Evolutionary conservation across 92 coral and sea anemone species (phyloP).

Genomic region (Siderastrea radians): DNA sequence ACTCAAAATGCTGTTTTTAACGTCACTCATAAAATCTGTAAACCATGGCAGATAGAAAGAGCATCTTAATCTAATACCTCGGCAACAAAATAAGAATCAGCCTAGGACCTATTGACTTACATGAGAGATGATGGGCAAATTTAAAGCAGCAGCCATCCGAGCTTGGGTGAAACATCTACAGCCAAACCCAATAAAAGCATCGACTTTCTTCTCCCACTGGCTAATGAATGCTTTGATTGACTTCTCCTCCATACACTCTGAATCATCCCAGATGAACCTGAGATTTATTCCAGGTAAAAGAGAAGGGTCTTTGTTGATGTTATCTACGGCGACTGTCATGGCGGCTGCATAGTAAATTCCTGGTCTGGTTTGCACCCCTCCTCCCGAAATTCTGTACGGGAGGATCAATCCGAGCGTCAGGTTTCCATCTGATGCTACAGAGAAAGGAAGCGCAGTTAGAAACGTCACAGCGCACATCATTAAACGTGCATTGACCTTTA

Average conservation of each 20-base stretch:
- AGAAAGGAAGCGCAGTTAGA: not conserved
- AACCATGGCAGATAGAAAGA: no score
- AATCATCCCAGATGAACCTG: constrained; percentile 87
- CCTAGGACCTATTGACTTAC: constrained; percentile 67
- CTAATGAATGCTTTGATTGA: constrained; percentile 72
- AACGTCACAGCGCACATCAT: not conserved
- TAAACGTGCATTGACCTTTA: not conserved
- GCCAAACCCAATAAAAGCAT: constrained; percentile 92
- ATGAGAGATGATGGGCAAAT: constrained; percentile 86
- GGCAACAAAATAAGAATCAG: not conserved
- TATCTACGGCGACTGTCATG: constrained; percentile 84
- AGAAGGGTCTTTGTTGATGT: constrained; percentile 76
- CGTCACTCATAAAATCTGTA: no score
- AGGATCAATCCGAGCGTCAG: constrained; percentile 87
- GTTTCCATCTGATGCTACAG: constrained; percentile 61
- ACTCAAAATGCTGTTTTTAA: no score
- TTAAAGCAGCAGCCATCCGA: constrained; percentile 87
- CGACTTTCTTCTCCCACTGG: constrained; percentile 79
- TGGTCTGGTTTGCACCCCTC: constrained; percentile 24
- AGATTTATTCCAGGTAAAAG: constrained; percentile 74
- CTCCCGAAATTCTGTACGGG: constrained; percentile 63
- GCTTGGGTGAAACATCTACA: constrained; percentile 87
- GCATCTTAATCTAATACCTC: not conserved
- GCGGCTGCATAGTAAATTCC: constrained; percentile 86
- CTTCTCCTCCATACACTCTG: constrained; percentile 76